phyloP scores from a whole-genome alignment of 2,113 vertebrate species.

The Hyaena hyaena region DNA sequence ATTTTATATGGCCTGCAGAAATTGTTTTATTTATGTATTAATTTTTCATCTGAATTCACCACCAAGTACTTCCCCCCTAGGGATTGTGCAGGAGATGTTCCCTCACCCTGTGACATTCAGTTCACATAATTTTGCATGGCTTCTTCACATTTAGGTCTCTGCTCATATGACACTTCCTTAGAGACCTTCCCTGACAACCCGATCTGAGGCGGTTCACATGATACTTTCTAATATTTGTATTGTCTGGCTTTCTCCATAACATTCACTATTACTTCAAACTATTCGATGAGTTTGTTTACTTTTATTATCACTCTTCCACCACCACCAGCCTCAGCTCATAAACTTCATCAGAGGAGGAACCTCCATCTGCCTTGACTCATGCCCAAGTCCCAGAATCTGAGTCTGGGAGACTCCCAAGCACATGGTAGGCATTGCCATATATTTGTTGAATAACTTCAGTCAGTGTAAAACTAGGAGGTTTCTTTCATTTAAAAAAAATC shows the following conservation, averaged over 20 bases:
- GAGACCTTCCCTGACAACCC: not conserved
- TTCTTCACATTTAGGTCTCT: not conserved
- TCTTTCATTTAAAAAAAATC: not conserved
- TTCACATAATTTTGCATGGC: not conserved
- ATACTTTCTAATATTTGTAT: not conserved
- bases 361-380: not conserved
- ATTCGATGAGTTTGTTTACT: not conserved
- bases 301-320: not conserved
- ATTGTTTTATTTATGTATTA: not conserved
- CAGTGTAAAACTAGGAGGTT: not conserved
- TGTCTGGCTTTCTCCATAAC: not conserved
- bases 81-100: not conserved
- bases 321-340: not conserved
- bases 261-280: not conserved
- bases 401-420: not conserved
- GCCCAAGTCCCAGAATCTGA: not conserved
- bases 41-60: not conserved
- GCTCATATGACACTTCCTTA: not conserved
- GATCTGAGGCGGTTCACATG: not conserved
- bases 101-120: not conserved
- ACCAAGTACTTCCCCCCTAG: not conserved
- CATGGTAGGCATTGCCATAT: not conserved
- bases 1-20: not conserved
- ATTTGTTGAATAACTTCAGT: not conserved
- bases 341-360: not conserved